phyloP scores from a whole-genome alignment of 2,797 vertebrate species.

The Chelidonichthys spinosus region DNA sequence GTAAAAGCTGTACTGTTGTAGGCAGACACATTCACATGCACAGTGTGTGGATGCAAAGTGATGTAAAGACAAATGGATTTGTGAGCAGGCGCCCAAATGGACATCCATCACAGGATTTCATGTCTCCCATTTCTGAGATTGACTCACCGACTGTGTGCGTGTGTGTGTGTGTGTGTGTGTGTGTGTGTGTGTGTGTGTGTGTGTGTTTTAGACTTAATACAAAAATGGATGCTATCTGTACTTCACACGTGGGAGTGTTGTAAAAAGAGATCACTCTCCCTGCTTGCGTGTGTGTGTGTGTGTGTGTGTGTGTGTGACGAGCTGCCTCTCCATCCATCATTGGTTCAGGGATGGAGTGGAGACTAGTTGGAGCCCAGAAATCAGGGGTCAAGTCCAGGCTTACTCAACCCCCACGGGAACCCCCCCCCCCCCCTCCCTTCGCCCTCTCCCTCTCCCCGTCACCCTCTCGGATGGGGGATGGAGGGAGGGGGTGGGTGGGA shows the following conservation, averaged over 20 bases:
- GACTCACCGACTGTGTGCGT: slow-evolving; percentile 7
- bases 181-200: slow-evolving; percentile 21
- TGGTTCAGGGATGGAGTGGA: slow-evolving; percentile 82
- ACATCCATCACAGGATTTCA: slow-evolving; percentile 45
- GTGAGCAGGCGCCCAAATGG: slow-evolving; percentile 36
- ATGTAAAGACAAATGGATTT: slow-evolving; percentile 49
- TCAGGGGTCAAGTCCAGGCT: slow-evolving; percentile 90
- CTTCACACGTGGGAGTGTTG: slow-evolving; percentile 53
- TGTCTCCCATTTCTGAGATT: slow-evolving; percentile 40
- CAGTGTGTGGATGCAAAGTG: slow-evolving; percentile 15
- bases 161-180: slow-evolving; percentile 14
- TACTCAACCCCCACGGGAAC: slow-evolving; percentile 73
- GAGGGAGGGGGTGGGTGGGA: slow-evolving; percentile 9
- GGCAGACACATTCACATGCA: slow-evolving; percentile 5
- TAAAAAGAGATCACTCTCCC: slow-evolving; percentile 47
- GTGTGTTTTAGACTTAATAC: slow-evolving; percentile 33
- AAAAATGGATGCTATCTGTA: slow-evolving; percentile 39
- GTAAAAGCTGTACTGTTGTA: not conserved
- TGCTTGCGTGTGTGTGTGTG: slow-evolving; percentile 1
- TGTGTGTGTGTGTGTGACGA: slow-evolving; percentile 45
- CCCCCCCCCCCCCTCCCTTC: slow-evolving; percentile 1
- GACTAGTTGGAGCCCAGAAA: slow-evolving; percentile 87
- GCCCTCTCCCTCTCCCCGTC: slow-evolving; percentile 54
- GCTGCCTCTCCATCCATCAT: slow-evolving; percentile 75
- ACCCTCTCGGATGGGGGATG: slow-evolving; percentile 31